Percentiles rank a stretch among this genome's conserved stretches.
phyloP scores from a whole-genome alignment of 2,888 invertebrate genomes.

The Vanessa cardui region DNA sequence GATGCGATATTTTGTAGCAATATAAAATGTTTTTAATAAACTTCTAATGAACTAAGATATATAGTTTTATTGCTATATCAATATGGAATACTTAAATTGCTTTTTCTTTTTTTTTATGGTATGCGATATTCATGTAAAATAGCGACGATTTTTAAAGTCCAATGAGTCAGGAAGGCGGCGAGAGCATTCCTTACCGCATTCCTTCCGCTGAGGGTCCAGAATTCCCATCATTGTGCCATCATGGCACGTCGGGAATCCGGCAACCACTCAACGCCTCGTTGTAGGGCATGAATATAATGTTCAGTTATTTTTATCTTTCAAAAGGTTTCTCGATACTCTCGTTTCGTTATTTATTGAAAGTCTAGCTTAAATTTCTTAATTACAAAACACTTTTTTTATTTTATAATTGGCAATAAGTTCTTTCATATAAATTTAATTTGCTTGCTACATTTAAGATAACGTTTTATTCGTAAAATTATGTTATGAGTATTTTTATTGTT shows the following conservation, averaged over 20 bases:
- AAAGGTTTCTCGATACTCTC: not conserved
- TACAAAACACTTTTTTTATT: no score
- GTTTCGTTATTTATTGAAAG: no score
- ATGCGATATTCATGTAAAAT: conserved; percentile 2
- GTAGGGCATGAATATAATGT: not conserved
- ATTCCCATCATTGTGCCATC: conserved; percentile 62
- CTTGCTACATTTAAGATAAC: no score
- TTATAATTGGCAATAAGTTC: no score
- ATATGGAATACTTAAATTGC: not conserved
- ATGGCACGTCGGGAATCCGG: conserved; percentile 59
- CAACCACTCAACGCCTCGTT: conserved; percentile 47
- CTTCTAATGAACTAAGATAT: no score
- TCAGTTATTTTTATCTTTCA: conserved; percentile 11
- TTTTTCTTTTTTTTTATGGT: not conserved
- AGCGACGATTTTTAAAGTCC: conserved; percentile 27
- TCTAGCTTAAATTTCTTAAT: no score
- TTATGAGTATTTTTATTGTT: no score
- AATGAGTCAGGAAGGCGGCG: conserved; percentile 53
- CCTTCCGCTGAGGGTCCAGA: conserved; percentile 55
- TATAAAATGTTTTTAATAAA: not conserved
- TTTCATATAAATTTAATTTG: no score
- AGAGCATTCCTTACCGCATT: conserved; percentile 68
- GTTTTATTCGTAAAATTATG: no score
- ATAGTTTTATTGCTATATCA: not conserved
- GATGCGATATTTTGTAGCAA: no score